Evolutionary conservation across 2,797 vertebrate genomes (phyloP), one percentile per base, ranked within the genome.

Genomic region (Diglossa cyanea): DNA sequence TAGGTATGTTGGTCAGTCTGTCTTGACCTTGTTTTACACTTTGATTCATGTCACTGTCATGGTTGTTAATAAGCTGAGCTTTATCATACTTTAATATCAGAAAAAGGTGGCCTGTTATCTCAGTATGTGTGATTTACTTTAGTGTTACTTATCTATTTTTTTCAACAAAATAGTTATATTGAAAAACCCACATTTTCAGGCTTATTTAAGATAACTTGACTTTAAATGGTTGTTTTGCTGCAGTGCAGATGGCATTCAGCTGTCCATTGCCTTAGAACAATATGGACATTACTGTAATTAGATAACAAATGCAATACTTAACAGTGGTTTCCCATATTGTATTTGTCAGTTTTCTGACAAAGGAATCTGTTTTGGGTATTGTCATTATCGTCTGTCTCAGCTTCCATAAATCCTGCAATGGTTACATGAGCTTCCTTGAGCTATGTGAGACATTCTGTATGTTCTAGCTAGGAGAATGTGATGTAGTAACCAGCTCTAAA

Each of bases 1-100:
- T 45, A 37, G 30, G 40, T 35, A 12, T 24, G 14, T 66, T 77
- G 76, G 86, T 95, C 82, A 68, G 88, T 95, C 54, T 93, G 82
- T 72, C 88, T 93, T 89, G 87, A 91, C 84, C 75, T 92, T 89
- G 37, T 94, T 96, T 95, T 82, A 44, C 17, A 3, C 7, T 79
- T 82, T 42, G 40, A 45, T 77, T 88, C 31, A 1, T 81, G 30
- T 60, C 58, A 16, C 61, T 80, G 48, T 66, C 39, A 12, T 19
- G 14, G 35, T 18, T 68, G 42, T 47, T 92, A 45, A 6, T 39
- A 85, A 79, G 5, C 30, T 71, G 84, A 86, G 9, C 51, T 83
- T 50, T 42, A 44, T 10, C 35, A 14, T 57, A 42, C 12, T 79
- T 77, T 17, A 20, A 5, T 82, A 73, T 5, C n/a, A 58, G 42